Conservation (phyloP, 1,140 invertebrate genomes). For the Mesaphorura yosii region DNA sequence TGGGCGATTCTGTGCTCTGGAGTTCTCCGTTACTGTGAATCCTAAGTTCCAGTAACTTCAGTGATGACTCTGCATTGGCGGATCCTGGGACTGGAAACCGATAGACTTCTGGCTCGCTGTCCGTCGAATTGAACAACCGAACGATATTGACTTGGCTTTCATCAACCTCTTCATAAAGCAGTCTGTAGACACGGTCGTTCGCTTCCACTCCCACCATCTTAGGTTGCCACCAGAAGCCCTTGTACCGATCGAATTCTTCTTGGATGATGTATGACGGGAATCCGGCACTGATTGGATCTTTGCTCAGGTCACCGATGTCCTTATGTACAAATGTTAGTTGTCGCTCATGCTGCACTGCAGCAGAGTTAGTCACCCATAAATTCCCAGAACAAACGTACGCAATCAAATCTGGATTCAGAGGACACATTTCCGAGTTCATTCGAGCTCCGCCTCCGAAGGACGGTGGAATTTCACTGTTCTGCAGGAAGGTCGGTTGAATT, state of each 20-base stretch:
- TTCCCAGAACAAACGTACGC: slow-evolving; percentile 83
- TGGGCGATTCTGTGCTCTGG: not conserved
- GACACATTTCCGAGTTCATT: slow-evolving; percentile 83
- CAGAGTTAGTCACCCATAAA: slow-evolving; percentile 72
- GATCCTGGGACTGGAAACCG: slow-evolving; percentile 84
- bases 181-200: slow-evolving; percentile 61
- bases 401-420: slow-evolving; percentile 68
- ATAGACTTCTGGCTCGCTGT: slow-evolving; percentile 36
- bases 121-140: slow-evolving; percentile 57
- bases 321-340: not conserved
- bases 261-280: slow-evolving; percentile 95
- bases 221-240: slow-evolving; percentile 96
- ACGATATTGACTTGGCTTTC: slow-evolving; percentile 86
- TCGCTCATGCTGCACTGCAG: slow-evolving; percentile 50
- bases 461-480: not conserved
- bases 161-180: slow-evolving; percentile 93
- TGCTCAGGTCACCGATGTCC: not conserved
- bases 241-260: slow-evolving; percentile 93
- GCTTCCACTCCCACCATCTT: slow-evolving; percentile 21
- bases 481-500: not conserved
- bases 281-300: slow-evolving; percentile 60
- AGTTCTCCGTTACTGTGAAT: slow-evolving; percentile 43
- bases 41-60: slow-evolving; percentile 78
- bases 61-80: slow-evolving; percentile 72
- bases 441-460: slow-evolving; percentile 44